Conservation (phyloP, 2,888 invertebrate genomes). For the Physocephala rufipes region DNA sequence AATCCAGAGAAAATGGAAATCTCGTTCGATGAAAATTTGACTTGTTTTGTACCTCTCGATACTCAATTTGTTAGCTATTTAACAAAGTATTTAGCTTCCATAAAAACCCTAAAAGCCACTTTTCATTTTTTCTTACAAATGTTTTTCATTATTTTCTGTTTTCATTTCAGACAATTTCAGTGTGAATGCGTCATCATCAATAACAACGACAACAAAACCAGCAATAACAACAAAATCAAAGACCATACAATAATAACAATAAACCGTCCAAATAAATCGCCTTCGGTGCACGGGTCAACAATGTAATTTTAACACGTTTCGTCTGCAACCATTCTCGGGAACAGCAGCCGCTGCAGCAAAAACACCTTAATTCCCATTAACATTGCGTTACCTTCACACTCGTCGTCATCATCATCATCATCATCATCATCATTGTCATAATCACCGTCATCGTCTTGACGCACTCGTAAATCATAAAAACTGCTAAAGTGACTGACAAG, state of each 20-base stretch:
- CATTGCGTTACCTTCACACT: not conserved
- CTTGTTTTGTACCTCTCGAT: no score
- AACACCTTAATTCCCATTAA: not conserved
- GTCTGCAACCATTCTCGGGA: not conserved
- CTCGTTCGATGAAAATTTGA: no score
- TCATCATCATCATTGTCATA: no score
- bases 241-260: constrained; percentile 30
- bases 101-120: constrained; percentile 48
- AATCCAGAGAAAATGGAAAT: not conserved
- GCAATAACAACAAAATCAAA: constrained; percentile 37
- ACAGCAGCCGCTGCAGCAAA: constrained; percentile 25
- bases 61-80: constrained; percentile 14
- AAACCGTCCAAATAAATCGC: constrained; percentile 51
- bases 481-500: constrained; percentile 59
- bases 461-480: constrained; percentile 62
- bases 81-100: constrained; percentile 50
- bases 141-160: no score
- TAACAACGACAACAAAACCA: constrained; percentile 34
- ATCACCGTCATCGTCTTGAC: not conserved
- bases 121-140: constrained; percentile 56
- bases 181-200: constrained; percentile 31
- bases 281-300: constrained; percentile 58
- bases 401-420: no score
- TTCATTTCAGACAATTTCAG: constrained; percentile 48
- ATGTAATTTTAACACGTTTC: constrained; percentile 54